Conservation (phyloP, 2,113 vertebrate genomes). For the Neogale vison region DNA sequence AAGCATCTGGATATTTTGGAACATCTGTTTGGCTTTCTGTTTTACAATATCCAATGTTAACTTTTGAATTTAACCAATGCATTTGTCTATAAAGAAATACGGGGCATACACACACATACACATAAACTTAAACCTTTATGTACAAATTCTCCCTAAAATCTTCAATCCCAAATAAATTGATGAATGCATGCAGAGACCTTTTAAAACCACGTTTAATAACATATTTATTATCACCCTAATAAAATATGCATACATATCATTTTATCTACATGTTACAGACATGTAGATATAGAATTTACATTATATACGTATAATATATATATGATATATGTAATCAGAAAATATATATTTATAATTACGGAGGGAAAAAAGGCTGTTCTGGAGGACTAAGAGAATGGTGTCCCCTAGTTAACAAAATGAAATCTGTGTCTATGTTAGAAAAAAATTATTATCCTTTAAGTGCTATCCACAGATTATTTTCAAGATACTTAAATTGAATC, state of each 20-base stretch:
- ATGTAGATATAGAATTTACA: background rate
- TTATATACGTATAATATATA: background rate
- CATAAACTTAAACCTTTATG: background rate
- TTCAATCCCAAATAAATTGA: background rate
- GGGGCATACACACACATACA: background rate
- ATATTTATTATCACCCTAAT: background rate
- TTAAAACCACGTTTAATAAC: background rate
- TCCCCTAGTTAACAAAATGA: background rate
- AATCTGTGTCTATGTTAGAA: background rate
- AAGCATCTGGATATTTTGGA: conserved; percentile 25
- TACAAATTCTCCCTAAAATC: background rate
- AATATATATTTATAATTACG: background rate
- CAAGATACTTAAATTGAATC: background rate
- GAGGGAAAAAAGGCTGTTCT: background rate
- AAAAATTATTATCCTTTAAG: background rate
- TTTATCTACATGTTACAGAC: background rate
- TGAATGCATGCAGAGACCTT: background rate
- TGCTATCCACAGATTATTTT: background rate
- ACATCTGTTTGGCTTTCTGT: conserved; percentile 2
- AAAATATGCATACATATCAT: background rate
- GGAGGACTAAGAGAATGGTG: background rate
- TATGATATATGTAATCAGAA: background rate
- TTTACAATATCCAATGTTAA: background rate
- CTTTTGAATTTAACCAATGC: background rate
- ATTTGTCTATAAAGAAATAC: background rate